These are phyloP conservation scores for Piliocolobus tephrosceles DNA, from an alignment of 2,113 vertebrate species.

Conservation along the genomic window DNA sequence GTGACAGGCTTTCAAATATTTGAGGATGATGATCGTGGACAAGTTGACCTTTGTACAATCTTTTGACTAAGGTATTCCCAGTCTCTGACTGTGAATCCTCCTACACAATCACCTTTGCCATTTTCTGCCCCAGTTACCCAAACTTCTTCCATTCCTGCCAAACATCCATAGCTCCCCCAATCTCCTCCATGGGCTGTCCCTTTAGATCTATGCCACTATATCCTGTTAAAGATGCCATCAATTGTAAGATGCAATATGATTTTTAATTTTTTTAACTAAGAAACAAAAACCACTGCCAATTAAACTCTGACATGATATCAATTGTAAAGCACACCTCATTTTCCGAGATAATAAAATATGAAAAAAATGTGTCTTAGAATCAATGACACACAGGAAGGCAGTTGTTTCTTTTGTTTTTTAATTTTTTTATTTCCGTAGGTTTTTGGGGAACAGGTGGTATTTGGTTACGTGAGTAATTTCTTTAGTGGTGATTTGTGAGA, in stretches of 20 bases:
- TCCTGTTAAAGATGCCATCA: background rate
- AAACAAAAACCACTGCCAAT: background rate
- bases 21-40: constrained; percentile 25
- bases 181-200: background rate
- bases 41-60: constrained; percentile 54
- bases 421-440: no score
- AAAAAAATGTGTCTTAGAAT: background rate
- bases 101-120: constrained; percentile 30
- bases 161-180: background rate
- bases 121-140: constrained; percentile 49
- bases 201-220: background rate
- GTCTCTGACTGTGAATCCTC: background rate
- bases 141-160: background rate
- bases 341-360: constrained; percentile 9
- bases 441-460: no score
- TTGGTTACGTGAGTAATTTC: no score
- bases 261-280: background rate
- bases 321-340: background rate
- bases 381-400: background rate
- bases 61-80: constrained; percentile 20
- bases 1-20: constrained; percentile 34
- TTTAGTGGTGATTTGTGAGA: no score
- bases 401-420: background rate
- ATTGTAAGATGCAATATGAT: background rate
- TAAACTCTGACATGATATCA: background rate